Conservation (phyloP, 1,140 invertebrate species). For the Pollicipes pollicipes region DNA sequence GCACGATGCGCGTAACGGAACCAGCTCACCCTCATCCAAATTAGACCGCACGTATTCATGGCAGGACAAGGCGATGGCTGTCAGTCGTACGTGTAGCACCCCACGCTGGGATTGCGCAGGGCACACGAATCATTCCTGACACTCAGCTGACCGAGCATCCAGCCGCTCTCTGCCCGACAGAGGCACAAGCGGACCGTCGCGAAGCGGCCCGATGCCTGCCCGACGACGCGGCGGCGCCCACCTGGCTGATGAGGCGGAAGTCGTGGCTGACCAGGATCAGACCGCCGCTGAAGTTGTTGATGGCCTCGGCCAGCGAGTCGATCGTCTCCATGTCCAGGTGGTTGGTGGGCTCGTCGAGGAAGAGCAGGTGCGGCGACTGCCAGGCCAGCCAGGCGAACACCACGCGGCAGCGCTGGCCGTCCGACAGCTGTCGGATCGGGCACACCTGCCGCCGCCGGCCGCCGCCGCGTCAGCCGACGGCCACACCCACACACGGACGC, state of each 20-base stretch:
- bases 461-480: slow-evolving; percentile 8
- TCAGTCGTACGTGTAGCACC: too few species aligned
- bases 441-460: slow-evolving; percentile 45
- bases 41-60: too few species aligned
- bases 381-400: slow-evolving; percentile 79
- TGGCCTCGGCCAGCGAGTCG: slow-evolving; percentile 90
- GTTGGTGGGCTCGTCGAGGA: slow-evolving; percentile 97
- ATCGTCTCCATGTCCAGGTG: slow-evolving; percentile 99
- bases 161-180: too few species aligned
- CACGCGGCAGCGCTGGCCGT: slow-evolving; percentile 94
- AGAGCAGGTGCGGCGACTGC: slow-evolving; percentile 69
- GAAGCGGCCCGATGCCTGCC: too few species aligned
- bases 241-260: slow-evolving; percentile 95
- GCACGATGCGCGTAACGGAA: too few species aligned
- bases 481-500: too few species aligned
- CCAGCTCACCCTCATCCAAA: too few species aligned
- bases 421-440: slow-evolving; percentile 90
- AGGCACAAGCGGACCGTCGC: too few species aligned
- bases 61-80: too few species aligned
- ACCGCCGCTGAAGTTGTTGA: slow-evolving; percentile 94
- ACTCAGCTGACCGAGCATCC: not conserved
- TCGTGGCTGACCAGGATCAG: slow-evolving; percentile 96
- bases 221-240: slow-evolving; percentile 25
- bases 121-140: too few species aligned
- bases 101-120: too few species aligned